Evolutionary conservation across 2,797 vertebrate genomes (phyloP), one percentile per base, ranked within the genome.

Genomic region (Pitangus sulphuratus): DNA sequence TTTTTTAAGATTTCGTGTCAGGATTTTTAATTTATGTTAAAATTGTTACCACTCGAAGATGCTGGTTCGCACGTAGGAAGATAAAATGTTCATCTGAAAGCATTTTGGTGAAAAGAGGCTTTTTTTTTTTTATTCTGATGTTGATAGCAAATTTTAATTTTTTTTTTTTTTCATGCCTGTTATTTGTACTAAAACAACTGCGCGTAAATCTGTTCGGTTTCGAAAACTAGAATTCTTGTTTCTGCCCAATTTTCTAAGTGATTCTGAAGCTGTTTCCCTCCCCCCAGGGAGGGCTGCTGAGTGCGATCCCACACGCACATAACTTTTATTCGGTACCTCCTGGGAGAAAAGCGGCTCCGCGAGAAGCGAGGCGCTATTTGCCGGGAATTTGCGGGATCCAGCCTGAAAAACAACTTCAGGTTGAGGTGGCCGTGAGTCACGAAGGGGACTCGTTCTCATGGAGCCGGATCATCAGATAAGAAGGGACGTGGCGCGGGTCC

Each of bases 351-450:
- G 57, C 37, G 37, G 61, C 69, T 48, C 39, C 6, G 3, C 0
- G 1, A 39, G 33, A 51, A 92, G n/a, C 42, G 2, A 48, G 60
- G 20, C 22, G 1, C 21, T 25, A 6, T 74, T 56, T 8, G 40
- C 76, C 51, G 40, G 68, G 62, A 51, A 51, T 95, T 40, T 56
- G 74, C 9, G 66, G 51, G 70, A 92, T 62, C 20, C 84, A 15
- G 70, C 66, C n/a, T 9, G 80, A 30, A 84, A 93, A 95, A 57
- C 79, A 84, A 31, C 87, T 72, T 64, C 39, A 39, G 39, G 39
- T 6, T 68, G 96, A 65, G 93, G 84, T 11, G 84, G 79, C 75
- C 3, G 4, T 93, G 96, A 96, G 54, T 95, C 94, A 95, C 1
- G 3, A 16, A 66, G 61, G 39, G 61, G 39, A 40, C 57, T 51